Conservation (phyloP, 2,113 vertebrate genomes). For the Lepidothrix coronata region DNA sequence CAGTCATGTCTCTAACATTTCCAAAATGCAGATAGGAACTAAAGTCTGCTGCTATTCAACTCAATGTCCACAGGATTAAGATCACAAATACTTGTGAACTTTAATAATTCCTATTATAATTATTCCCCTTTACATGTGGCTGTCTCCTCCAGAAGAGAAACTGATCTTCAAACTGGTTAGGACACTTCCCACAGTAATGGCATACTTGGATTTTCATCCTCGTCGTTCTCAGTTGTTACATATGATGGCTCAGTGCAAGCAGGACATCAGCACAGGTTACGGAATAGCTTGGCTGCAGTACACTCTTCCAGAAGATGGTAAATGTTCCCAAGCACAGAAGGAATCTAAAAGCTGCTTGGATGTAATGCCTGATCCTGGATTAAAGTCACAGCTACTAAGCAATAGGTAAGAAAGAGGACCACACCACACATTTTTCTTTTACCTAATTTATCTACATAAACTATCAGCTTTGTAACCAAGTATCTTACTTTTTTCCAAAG, state of each 20-base stretch:
- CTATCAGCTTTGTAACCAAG: neutral
- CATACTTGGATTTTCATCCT: neutral
- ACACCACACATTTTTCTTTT: neutral
- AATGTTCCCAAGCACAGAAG: neutral
- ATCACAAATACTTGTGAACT: neutral
- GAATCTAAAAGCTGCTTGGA: neutral
- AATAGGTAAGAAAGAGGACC: neutral
- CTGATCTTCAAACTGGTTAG: neutral
- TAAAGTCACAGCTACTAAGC: neutral
- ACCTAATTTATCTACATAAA: neutral
- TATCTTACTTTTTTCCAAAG: neutral
- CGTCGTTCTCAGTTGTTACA: neutral
- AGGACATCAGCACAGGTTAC: neutral
- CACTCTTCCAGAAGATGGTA: neutral
- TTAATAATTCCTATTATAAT: neutral
- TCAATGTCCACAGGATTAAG: neutral
- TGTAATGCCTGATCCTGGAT: neutral
- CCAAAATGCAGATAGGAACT: neutral
- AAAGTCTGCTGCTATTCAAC: neutral
- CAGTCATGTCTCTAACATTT: neutral
- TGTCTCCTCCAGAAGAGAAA: neutral
- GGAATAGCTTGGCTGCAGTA: neutral
- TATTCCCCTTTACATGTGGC: neutral
- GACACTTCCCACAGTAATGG: neutral
- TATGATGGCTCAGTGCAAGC: accelerated